Conservation (phyloP, 64 coral and sea anemone genomes). For the Montipora cactus region DNA sequence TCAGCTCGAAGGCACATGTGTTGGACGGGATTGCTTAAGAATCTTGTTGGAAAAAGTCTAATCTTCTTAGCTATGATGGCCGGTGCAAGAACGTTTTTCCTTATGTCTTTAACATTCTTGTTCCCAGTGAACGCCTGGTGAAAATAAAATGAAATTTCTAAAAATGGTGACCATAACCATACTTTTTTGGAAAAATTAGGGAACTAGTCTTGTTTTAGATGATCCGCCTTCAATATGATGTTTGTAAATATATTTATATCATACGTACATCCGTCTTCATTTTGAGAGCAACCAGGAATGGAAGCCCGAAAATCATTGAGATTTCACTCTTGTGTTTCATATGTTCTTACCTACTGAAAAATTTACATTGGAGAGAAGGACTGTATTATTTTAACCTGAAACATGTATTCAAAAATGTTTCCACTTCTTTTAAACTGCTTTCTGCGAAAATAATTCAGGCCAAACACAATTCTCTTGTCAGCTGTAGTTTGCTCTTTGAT, state of each 20-base stretch:
- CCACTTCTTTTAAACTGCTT: neutral
- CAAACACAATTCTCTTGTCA: no score
- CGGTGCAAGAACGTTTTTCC: slow-evolving; percentile 57
- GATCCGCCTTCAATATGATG: neutral
- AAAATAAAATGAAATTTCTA: neutral
- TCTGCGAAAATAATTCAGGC: neutral
- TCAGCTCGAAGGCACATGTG: slow-evolving; percentile 84
- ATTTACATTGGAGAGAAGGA: no score
- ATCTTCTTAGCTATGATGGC: slow-evolving; percentile 78
- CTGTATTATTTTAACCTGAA: no score
- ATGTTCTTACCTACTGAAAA: no score
- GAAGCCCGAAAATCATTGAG: no score
- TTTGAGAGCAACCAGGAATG: no score
- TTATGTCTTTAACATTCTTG: neutral
- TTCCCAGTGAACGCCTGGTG: slow-evolving; percentile 82
- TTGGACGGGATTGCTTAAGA: slow-evolving; percentile 27
- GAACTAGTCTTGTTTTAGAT: neutral
- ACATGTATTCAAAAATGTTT: no score
- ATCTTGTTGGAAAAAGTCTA: slow-evolving; percentile 77
- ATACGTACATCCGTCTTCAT: no score
- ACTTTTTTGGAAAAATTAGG: no score
- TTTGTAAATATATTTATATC: no score
- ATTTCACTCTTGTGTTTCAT: no score
- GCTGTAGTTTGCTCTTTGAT: no score
- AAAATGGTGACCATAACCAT: neutral